Evolutionary conservation across 2,113 vertebrate genomes (phyloP), one percentile per base, ranked within the genome.

Genomic region (Corythaixoides concolor): DNA sequence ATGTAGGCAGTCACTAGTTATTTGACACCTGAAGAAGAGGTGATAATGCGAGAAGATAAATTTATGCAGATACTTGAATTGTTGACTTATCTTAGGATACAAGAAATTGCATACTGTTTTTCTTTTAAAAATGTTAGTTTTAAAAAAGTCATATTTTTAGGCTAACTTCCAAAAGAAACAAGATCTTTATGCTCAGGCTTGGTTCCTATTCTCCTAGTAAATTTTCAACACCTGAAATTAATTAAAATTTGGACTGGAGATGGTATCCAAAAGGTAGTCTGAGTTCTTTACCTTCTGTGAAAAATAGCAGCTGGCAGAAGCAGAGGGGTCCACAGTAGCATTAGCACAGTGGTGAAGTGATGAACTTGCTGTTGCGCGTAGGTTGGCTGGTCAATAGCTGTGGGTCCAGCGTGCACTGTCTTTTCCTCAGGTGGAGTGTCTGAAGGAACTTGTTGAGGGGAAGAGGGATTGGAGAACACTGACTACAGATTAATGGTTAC

Each of bases 331-430:
- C 17, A 9, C 14, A 0, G 8, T 47, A n/a, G 26, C 43, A 35
- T 64, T 33, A n/a, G 15, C 13, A 6, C 22, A 9, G 73, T 26
- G 30, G 53, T 19, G 59, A 80, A 77, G 68, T 73, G 8, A 27
- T 35, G 63, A 60, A 58, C 33, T 50, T 5, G 3, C 45, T 59
- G 8, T n/a, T 27, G 5, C 1, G 0, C 7, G 3, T 9, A 8
- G 62, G 14, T 10, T 63, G 52, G 5, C 27, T 47, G 53, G 45
- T 72, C 35, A 13, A 2, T 14, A 47, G n/a, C 35, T 74, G 52
- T 23, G 59, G 28, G 11, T 81, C 39, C 39, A 39, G 39, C 39
- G 70, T 56, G 32, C 33, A 24, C 21, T 64, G 49, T 15, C 35
- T 56, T 84, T 32, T 80, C 56, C 47, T 78, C 20, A 30, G 37